Evolutionary conservation across 2,113 vertebrate species (phyloP).

Genomic region (Nesoenas mayeri): DNA sequence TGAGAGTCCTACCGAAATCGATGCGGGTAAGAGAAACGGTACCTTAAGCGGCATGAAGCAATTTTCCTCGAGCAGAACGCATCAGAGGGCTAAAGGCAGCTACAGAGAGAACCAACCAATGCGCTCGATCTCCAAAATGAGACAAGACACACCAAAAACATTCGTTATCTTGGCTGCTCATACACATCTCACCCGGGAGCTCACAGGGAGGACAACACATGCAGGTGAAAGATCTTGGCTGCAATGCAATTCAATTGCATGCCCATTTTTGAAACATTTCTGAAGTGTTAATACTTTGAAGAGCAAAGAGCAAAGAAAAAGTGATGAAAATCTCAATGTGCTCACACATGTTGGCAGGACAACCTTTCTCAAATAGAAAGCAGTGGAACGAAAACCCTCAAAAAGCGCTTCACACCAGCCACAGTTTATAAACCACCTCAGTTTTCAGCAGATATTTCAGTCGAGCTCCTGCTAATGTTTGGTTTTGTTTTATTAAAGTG

Average conservation of each 20-base stretch:
- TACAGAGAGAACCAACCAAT: neutral
- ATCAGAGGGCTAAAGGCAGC: neutral
- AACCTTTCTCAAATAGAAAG: neutral
- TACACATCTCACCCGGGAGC: neutral
- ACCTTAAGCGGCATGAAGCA: neutral
- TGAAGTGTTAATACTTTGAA: neutral
- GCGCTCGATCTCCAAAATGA: neutral
- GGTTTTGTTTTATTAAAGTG: neutral
- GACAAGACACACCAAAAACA: neutral
- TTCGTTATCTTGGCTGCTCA: neutral
- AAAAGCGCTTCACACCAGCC: neutral
- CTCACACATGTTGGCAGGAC: neutral
- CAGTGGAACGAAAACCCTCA: neutral
- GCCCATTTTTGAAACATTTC: neutral
- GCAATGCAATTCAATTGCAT: neutral
- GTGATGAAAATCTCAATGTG: neutral
- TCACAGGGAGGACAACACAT: neutral
- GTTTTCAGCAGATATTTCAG: neutral
- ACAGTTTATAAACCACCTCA: neutral
- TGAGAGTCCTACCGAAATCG: neutral
- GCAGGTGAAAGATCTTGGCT: neutral
- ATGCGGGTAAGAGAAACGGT: neutral
- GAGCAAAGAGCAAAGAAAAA: accelerated
- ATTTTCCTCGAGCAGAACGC: neutral
- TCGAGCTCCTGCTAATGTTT: neutral